Evolutionary conservation across 2,797 vertebrate genomes (phyloP).

Genomic region (Ficedula albicollis): DNA sequence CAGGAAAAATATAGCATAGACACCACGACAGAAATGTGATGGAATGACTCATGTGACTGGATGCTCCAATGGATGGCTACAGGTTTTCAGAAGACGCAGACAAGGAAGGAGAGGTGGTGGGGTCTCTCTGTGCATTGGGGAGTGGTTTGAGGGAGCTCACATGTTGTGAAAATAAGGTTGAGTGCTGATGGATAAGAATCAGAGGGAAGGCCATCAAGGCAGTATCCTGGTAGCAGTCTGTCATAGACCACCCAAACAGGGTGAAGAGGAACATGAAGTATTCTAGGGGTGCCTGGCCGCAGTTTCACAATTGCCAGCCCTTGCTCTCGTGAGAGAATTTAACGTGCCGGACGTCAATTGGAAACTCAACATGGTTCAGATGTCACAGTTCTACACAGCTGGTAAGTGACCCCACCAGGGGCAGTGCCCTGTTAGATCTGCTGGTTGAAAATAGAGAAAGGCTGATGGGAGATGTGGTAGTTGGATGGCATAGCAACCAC

Average conservation of each 20-base stretch:
- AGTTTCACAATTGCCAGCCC: accelerated
- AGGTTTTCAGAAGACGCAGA: no score
- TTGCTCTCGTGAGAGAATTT: not conserved
- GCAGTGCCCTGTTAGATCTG: not conserved
- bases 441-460: not conserved
- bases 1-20: no score
- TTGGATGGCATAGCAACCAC: no score
- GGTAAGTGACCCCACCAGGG: accelerated
- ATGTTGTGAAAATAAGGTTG: no score
- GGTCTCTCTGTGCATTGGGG: no score
- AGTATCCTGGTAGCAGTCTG: not conserved
- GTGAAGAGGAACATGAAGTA: not conserved
- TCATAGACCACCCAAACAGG: no score
- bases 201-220: not conserved
- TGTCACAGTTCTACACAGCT: not conserved
- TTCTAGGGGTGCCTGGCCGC: not conserved
- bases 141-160: no score
- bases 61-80: no score
- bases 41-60: no score
- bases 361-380: not conserved
- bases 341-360: accelerated
- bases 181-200: not conserved
- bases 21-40: no score
- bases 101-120: no score
- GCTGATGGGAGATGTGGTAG: not conserved